Evolutionary conservation across 1,140 invertebrate genomes (phyloP).

Genomic region (Drosophila guanche): DNA sequence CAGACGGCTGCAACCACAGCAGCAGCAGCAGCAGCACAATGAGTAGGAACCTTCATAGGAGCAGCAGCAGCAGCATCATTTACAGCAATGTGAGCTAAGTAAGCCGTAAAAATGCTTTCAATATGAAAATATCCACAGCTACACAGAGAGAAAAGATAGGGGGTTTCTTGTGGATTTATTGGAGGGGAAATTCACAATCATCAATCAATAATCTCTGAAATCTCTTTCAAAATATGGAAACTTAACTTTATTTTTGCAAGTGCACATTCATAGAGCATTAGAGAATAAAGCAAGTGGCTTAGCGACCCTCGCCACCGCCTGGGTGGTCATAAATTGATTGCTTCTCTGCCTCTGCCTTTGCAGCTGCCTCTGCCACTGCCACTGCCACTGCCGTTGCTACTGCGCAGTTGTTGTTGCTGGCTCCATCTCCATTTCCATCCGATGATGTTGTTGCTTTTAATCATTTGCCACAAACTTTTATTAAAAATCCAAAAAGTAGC

Average conservation of each 20-base stretch:
- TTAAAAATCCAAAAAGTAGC: slow-evolving; percentile 67
- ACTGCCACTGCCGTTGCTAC: slow-evolving; percentile 31
- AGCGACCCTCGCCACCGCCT: slow-evolving; percentile 66
- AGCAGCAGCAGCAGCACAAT: slow-evolving; percentile 26
- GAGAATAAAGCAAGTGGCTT: slow-evolving; percentile 48
- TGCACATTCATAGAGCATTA: slow-evolving; percentile 34
- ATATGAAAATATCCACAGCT: slow-evolving; percentile 48
- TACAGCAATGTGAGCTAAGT: slow-evolving; percentile 36
- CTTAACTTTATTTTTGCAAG: not conserved
- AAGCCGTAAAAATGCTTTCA: slow-evolving; percentile 72
- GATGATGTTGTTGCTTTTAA: slow-evolving; percentile 57
- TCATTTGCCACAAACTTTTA: slow-evolving; percentile 72
- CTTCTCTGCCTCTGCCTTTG: slow-evolving; percentile 42
- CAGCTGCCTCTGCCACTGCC: slow-evolving; percentile 18
- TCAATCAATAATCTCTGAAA: no score
- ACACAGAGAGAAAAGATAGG: slow-evolving; percentile 8
- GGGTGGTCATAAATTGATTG: slow-evolving; percentile 76
- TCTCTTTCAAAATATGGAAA: no score
- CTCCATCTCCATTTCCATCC: no score
- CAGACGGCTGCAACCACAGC: slow-evolving; percentile 57
- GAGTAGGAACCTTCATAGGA: no score
- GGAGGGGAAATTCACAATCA: no score
- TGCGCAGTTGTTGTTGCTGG: slow-evolving; percentile 18
- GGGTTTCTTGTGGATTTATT: no score
- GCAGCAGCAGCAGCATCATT: slow-evolving; percentile 11